Evolutionary conservation across 2,888 invertebrate species (phyloP).

Genomic region (Rotaria macrura): DNA sequence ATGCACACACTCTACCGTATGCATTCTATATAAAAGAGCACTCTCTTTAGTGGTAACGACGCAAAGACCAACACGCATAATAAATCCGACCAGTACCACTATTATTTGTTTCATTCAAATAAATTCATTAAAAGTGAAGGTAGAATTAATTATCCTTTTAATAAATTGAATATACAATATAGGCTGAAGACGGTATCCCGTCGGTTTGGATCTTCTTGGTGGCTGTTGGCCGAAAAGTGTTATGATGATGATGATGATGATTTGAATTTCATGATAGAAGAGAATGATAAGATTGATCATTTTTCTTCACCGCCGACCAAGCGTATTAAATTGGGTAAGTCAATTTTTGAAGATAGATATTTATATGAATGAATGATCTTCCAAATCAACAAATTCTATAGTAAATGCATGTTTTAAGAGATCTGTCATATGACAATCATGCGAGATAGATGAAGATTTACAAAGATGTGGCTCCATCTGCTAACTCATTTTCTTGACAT

Average conservation of each 20-base stretch:
- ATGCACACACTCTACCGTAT: background rate
- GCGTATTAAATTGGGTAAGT: constrained; percentile 3
- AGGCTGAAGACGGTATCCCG: background rate
- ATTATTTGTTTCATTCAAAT: background rate
- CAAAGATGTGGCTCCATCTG: background rate
- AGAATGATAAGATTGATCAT: background rate
- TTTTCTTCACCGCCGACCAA: background rate
- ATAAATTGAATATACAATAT: background rate
- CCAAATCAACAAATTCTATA: background rate
- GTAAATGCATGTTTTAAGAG: background rate
- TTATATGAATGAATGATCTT: background rate
- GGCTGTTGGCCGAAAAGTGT: background rate
- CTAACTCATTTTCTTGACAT: background rate
- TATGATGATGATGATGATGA: background rate
- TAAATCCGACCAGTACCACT: background rate
- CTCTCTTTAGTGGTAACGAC: background rate
- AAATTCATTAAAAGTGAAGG: background rate
- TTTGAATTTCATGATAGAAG: background rate
- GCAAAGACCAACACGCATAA: background rate
- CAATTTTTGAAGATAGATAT: background rate
- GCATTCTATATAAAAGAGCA: background rate
- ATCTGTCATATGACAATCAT: background rate
- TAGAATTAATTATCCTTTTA: background rate
- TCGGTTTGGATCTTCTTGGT: background rate
- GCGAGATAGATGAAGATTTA: background rate